Base-by-base conservation (phyloP, 1,140 invertebrate species). In the Drosophila mauritiana region DNA sequence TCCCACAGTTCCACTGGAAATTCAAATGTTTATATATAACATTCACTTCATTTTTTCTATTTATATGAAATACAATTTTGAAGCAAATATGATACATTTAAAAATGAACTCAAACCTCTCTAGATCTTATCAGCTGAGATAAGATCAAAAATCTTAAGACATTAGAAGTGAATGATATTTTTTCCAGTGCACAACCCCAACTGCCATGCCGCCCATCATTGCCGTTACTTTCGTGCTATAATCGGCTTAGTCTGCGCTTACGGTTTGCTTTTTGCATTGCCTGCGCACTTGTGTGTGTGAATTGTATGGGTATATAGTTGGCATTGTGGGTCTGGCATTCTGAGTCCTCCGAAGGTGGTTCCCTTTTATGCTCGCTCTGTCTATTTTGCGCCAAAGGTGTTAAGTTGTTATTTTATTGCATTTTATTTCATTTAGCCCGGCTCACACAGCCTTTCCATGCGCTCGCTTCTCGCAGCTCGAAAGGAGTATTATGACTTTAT, bases 221-320 rank as follows among this genome's bases (percentile, higher is more conserved):
- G 74, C 49, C 78, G 73, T 84, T 83, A 83, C 76, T 76, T 89
- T 88, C 84, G 62, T 76, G 79, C 78, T 89, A 83, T 88, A 88
- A 88, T 88, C 83, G 83, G 83, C 84, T 88, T 88, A 88, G 83
- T 89, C 84, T 88, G 78, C 76, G 83, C 80, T 88, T 86, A 83
- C 79, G 83, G 84, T 88, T 86, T 86, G 83, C 83, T 88, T 86
- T 88, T 86, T 79, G 79, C 79, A 86, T 86, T 86, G 83, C 82
- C 82, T 78, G 82, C 78, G 81, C 73, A 80, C 85, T 86, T 85
- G 58, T 78, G 54, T 79, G 69, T 46, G 53, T 42, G 54, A 25
- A 31, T 39, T 61, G 39, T 62, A 39, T 8, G 42, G 43, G 7
- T 31, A 36, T n/a, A 34, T 8, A 22, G 48, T 20, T 27, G 36